phyloP scores from a whole-genome alignment of 92 coral and sea anemone species.

The Zoanthus gigantus region DNA sequence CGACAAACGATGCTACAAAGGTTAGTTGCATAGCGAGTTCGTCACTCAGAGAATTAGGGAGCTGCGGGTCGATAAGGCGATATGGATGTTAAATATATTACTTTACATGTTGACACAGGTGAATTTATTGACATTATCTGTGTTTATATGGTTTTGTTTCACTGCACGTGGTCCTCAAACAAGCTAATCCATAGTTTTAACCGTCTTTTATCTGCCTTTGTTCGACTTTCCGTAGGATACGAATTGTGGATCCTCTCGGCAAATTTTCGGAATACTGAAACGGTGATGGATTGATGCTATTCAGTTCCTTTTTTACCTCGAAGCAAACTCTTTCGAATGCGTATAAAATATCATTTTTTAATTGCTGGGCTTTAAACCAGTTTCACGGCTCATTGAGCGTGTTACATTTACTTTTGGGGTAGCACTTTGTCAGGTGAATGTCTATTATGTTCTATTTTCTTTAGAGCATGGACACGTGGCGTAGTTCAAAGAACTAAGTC shows the following conservation, averaged over 20 bases:
- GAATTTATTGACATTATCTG: slow-evolving; percentile 29
- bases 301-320: background rate
- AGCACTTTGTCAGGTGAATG: background rate
- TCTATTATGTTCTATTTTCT: slow-evolving; percentile 25
- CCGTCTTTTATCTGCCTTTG: background rate
- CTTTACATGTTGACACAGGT: slow-evolving; percentile 35
- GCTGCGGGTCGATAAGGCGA: slow-evolving; percentile 16
- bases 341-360: background rate
- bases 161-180: slow-evolving; percentile 28
- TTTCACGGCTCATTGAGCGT: slow-evolving; percentile 33
- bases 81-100: slow-evolving; percentile 23
- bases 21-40: background rate
- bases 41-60: background rate
- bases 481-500: background rate
- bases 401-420: slow-evolving; percentile 6
- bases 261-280: background rate
- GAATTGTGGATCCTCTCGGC: background rate
- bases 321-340: background rate
- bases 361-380: slow-evolving; percentile 21
- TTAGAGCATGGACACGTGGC: slow-evolving; percentile 35
- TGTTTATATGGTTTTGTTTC: slow-evolving; percentile 42
- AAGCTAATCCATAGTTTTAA: slow-evolving; percentile 18
- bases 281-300: background rate
- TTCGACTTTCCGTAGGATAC: background rate
- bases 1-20: background rate